Percentiles rank a stretch among this genome's conserved stretches.
Conservation (phyloP, 2,888 invertebrate genomes). For the Melipona bicolor region DNA sequence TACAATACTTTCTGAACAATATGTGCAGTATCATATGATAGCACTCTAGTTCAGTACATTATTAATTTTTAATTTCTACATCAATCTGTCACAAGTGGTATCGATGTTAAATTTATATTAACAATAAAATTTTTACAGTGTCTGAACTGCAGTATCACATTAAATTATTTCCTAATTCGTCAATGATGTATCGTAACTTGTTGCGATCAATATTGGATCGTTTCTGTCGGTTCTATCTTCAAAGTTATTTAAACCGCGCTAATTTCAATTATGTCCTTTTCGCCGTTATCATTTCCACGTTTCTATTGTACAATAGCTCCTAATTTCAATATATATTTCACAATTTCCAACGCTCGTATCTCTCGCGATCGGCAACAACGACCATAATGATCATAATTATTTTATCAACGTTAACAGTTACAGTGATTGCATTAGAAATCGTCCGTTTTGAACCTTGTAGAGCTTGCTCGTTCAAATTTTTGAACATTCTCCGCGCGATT, state of each 20-base stretch:
- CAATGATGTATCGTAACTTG: neutral
- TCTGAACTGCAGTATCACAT: neutral
- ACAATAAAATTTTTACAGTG: too few relatives aligned
- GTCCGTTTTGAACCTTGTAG: neutral
- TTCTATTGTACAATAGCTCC: neutral
- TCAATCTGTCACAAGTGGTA: too few relatives aligned
- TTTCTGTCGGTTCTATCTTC: too few relatives aligned
- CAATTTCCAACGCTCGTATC: neutral
- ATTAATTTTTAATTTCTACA: too few relatives aligned
- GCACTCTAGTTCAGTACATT: neutral
- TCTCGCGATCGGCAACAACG: neutral
- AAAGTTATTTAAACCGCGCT: too few relatives aligned
- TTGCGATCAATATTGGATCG: neutral
- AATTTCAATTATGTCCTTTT: neutral
- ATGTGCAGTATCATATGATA: too few relatives aligned
- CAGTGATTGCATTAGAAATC: neutral
- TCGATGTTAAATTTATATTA: too few relatives aligned
- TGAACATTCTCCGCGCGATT: neutral
- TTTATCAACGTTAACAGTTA: neutral
- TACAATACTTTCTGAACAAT: too few relatives aligned
- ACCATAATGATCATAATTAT: neutral
- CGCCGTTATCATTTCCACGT: neutral
- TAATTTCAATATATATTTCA: neutral
- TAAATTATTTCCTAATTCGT: neutral
- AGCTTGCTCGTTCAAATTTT: neutral